Conservation (phyloP, 2,113 vertebrate genomes). For the Maccullochella peelii region DNA sequence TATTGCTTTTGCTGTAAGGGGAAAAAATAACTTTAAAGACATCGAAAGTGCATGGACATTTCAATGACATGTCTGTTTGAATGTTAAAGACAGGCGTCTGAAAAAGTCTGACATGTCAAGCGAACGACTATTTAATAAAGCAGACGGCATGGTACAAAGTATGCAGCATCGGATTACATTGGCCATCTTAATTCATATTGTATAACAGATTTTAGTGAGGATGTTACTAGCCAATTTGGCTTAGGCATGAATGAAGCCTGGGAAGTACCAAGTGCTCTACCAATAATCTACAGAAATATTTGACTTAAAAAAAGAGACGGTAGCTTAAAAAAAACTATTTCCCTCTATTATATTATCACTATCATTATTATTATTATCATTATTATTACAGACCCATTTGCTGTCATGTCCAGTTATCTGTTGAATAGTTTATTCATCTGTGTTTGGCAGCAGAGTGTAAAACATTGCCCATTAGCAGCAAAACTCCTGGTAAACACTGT, state of each 20-base stretch:
- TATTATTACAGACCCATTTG: not conserved
- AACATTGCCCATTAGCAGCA: constrained; percentile 57
- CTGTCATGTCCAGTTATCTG: constrained; percentile 26
- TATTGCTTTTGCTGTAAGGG: not conserved
- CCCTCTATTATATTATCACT: not conserved
- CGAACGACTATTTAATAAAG: not conserved
- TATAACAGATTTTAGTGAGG: not conserved
- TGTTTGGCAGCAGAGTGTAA: constrained; percentile 58
- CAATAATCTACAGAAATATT: not conserved
- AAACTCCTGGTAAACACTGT: constrained; percentile 33
- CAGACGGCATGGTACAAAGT: not conserved
- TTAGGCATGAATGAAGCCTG: not conserved
- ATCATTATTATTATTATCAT: not conserved
- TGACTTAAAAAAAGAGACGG: not conserved
- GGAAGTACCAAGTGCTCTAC: not conserved
- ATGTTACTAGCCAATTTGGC: not conserved
- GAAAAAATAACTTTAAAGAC: not conserved
- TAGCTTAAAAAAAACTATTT: no score
- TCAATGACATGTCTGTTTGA: not conserved
- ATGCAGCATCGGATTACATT: constrained; percentile 5
- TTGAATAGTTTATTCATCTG: constrained; percentile 68
- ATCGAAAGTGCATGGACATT: not conserved
- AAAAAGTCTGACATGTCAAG: not conserved
- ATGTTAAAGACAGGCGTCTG: not conserved
- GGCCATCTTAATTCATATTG: not conserved